Base-by-base conservation (phyloP, 2,797 vertebrate genomes). In the Arrhamphus sclerolepis region DNA sequence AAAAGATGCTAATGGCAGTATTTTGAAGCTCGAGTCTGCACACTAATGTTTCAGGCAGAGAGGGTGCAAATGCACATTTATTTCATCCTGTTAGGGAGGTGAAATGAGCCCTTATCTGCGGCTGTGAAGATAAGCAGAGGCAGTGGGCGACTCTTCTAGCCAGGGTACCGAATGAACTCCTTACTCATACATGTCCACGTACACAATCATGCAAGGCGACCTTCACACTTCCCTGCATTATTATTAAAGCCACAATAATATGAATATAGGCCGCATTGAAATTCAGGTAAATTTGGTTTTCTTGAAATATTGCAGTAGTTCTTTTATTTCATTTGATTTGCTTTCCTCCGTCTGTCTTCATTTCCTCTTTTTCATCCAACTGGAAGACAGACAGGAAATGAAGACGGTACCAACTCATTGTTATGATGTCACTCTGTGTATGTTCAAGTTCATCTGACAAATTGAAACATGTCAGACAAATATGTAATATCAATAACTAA, bases 41-140 rank as follows among this genome's bases (percentile, higher is more conserved):
- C 59, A 34, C 48, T 66, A 77, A 71, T 20, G 20, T 44, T 59
- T 62, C 42, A 20, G 38, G 70, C 46, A 67, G 73, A 79, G 66
- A 40, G 31, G 31, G 57, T 49, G 77, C 74, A 84, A 66, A 78
- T 62, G 52, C 66, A 66, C 80, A 74, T 80, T 80, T 74, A 83
- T 86, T 87, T 83, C 71, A 62, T 75, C 77, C 72, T 72, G 26
- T 79, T 49, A 20, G 46, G 64, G 71, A 60, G 71, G 84, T 39
- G 14, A 14, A 91, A 86, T 89, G 77, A 87, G 72, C 63, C 66
- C 75, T 91, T 90, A 90, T 90, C 89, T 86, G 85, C 70, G 60
- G 71, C 80, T 89, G 66, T 85, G 85, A 83, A 89, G 88, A 91
- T 90, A 90, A 92, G 81, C 80, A 72, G 46, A 76, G 66, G 68